These are phyloP conservation scores for Drosophila lutescens DNA, from an alignment of 2,888 invertebrate genomes.

Conservation along the genomic window DNA sequence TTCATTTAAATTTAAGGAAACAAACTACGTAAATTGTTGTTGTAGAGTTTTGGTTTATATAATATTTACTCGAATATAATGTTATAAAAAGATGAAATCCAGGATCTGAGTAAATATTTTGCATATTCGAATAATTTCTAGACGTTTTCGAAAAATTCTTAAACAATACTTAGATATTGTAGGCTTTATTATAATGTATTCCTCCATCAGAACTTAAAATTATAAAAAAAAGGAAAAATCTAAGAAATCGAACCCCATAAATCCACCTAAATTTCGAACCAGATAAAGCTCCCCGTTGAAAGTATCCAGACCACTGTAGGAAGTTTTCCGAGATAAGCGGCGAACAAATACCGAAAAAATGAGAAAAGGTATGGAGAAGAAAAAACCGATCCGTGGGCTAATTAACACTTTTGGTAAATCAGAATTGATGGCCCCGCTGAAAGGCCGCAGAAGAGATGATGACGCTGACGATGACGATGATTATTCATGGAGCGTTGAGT, in stretches of 20 bases:
- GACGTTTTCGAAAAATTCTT: too few relatives aligned
- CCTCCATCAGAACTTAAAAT: too few relatives aligned
- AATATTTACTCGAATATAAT: too few relatives aligned
- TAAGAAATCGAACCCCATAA: neutral
- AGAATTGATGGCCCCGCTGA: conserved; percentile 79
- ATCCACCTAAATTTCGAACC: neutral
- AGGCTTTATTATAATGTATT: too few relatives aligned
- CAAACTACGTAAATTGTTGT: neutral
- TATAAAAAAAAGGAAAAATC: neutral
- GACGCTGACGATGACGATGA: conserved; percentile 68
- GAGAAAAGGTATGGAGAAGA: conserved; percentile 21
- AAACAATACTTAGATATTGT: too few relatives aligned
- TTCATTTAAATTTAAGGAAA: neutral
- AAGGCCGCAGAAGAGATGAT: conserved; percentile 68
- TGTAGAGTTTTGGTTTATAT: too few relatives aligned
- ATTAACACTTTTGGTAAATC: conserved; percentile 80
- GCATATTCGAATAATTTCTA: too few relatives aligned
- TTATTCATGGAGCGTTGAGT: conserved; percentile 77
- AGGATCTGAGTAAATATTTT: too few relatives aligned
- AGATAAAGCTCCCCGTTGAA: neutral
- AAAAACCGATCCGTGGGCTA: conserved; percentile 54
- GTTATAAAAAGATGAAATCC: too few relatives aligned
- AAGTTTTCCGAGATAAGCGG: conserved; percentile 15
- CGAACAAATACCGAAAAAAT: conserved; percentile 26
- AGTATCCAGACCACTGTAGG: conserved; percentile 10